Percentiles rank a stretch among this genome's conserved stretches.
phyloP scores from a whole-genome alignment of 2,888 invertebrate genomes.

The Drosophila paracracens region DNA sequence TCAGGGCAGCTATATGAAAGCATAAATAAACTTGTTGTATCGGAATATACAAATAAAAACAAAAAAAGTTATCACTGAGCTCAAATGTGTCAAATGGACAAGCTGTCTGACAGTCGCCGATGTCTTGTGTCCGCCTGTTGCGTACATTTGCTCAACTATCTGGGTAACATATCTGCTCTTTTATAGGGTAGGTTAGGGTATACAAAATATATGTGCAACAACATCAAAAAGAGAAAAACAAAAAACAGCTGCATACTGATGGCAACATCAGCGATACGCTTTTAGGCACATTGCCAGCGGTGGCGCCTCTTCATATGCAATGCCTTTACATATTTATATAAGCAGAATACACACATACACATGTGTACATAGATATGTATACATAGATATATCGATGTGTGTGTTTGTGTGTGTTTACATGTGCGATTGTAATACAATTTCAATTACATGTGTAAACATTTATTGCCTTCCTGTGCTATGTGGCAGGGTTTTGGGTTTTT shows the following conservation, averaged over 20 bases:
- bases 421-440: constrained; percentile 75
- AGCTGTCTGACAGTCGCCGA: background rate
- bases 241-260: constrained; percentile 51
- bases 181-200: constrained; percentile 13
- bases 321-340: constrained; percentile 31
- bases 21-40: background rate
- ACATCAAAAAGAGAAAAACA: background rate
- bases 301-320: constrained; percentile 32
- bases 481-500: constrained; percentile 19
- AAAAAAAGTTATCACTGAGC: background rate
- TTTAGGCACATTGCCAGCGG: constrained; percentile 52
- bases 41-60: background rate
- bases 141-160: background rate
- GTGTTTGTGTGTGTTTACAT: constrained; percentile 28
- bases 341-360: constrained; percentile 4
- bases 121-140: background rate
- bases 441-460: constrained; percentile 78
- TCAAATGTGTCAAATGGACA: background rate
- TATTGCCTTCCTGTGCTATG: constrained; percentile 60
- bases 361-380: background rate
- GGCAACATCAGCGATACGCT: constrained; percentile 70
- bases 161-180: background rate
- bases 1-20: background rate
- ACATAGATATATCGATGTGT: background rate
- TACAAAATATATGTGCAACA: background rate